phyloP scores from a whole-genome alignment of 2,888 invertebrate species.

The Dryomyza anilis region DNA sequence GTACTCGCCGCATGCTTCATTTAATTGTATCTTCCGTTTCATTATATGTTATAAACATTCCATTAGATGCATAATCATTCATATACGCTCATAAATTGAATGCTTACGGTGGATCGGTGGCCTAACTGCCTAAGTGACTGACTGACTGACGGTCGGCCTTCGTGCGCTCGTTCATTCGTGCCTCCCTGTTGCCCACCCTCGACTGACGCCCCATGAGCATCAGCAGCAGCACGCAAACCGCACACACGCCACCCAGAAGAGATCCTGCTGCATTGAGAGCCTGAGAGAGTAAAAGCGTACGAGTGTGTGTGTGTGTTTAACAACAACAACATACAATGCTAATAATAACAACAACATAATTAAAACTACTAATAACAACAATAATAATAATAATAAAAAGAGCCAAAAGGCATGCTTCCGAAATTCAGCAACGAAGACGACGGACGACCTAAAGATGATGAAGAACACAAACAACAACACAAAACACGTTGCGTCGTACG shows the following conservation, averaged over 20 bases:
- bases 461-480: not conserved
- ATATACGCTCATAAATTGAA: slow-evolving; percentile 7
- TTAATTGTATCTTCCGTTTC: slow-evolving; percentile 54
- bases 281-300: not conserved
- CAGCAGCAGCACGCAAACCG: not conserved
- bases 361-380: too few species aligned
- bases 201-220: not conserved
- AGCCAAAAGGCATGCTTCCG: slow-evolving; percentile 10
- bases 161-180: too few species aligned
- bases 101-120: not conserved
- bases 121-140: not conserved
- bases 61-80: slow-evolving; percentile 39
- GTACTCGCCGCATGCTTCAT: slow-evolving; percentile 12
- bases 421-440: not conserved
- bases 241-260: not conserved
- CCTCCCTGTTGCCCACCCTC: not conserved
- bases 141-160: not conserved
- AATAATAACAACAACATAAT: not conserved
- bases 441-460: not conserved
- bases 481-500: too few species aligned
- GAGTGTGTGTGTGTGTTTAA: not conserved
- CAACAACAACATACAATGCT: not conserved
- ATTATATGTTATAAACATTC: slow-evolving; percentile 47
- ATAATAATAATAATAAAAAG: not conserved
- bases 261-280: not conserved